Base-by-base conservation (phyloP, 1,140 invertebrate genomes). In the Berghia stephanieae region DNA sequence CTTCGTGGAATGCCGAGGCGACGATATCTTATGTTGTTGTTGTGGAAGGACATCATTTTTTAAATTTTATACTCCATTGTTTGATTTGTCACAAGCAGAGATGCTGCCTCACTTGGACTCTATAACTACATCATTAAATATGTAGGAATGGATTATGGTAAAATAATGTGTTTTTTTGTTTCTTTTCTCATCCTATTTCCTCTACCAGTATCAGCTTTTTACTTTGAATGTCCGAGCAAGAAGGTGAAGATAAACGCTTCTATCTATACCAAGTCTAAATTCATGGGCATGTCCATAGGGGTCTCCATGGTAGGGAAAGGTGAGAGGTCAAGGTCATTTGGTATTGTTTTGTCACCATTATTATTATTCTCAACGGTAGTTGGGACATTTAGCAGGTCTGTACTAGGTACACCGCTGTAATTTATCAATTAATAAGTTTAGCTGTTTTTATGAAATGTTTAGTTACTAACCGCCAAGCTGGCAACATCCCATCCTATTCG, bases 261-360 rank as follows among this genome's bases (percentile, higher is more conserved):
- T 85, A 96, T 99, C 63, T 99, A 96, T 94, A 99, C 97, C 24
- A 99, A 98, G 90, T 98, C 97, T 80, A 98, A 98, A 90, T 99
- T 99, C 90, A 92, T 99, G 44, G 97, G 98, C 0, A 91, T 99
- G 46, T 98, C 96, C 24, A 96, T 99, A 82, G 96, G 91, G 67
- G 91, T 92, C 3, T 87, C 90, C 38, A 89, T 92, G 86, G 84
- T 92, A 72, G 92, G 92, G 10, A 90, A 91, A 85, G 79, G 88
- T 89, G 79, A 81, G 82, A 49, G 46, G 46, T 13, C n/a, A n/a
- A n/a, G 10, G 46, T 13, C 13, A 49, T n/a, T 13, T 13, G 46
- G n/a, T 49, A 13, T 13, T n/a, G 46, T 49, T 49, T 49, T 49
- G 46, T 49, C 46, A 49, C 13, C 46, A 13, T 49, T n/a, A 13